Evolutionary conservation across 2,113 vertebrate genomes (phyloP).

Genomic region (Ranitomeya variabilis): DNA sequence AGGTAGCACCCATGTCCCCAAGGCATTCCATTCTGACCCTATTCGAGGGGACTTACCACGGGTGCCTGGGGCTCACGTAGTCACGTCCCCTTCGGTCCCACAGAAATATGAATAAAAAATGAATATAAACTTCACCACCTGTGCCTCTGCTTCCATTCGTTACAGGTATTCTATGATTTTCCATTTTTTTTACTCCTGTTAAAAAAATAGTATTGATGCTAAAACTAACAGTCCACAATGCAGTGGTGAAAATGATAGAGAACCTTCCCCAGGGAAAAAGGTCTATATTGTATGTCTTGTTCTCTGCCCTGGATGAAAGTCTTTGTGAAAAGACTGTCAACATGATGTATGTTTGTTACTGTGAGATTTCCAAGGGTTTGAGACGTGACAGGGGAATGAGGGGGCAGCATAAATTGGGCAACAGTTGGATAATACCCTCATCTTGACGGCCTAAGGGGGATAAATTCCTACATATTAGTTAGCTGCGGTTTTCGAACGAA

Average conservation of each 20-base stretch:
- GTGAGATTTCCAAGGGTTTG: background rate
- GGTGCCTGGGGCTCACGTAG: too few relatives aligned
- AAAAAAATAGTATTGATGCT: background rate
- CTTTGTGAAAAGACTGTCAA: background rate
- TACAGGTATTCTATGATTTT: background rate
- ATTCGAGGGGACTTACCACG: too few relatives aligned
- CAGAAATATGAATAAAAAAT: too few relatives aligned
- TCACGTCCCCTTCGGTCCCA: too few relatives aligned
- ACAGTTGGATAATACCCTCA: background rate
- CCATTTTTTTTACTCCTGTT: background rate
- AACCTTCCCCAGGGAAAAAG: background rate
- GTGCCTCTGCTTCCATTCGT: too few relatives aligned
- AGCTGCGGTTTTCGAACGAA: background rate
- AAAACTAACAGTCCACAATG: background rate
- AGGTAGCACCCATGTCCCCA: too few relatives aligned
- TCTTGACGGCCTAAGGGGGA: background rate
- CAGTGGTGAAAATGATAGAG: background rate
- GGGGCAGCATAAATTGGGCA: background rate
- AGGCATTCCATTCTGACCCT: too few relatives aligned
- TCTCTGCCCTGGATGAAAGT: conserved; percentile 21
- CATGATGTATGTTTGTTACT: background rate
- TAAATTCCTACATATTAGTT: conserved; percentile 1
- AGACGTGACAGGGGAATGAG: conserved; percentile 6
- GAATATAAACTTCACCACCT: too few relatives aligned
- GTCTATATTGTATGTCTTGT: too few relatives aligned